Base-by-base conservation (phyloP, 2,113 vertebrate species). In the Hypocryptadius cinnamomeus region DNA sequence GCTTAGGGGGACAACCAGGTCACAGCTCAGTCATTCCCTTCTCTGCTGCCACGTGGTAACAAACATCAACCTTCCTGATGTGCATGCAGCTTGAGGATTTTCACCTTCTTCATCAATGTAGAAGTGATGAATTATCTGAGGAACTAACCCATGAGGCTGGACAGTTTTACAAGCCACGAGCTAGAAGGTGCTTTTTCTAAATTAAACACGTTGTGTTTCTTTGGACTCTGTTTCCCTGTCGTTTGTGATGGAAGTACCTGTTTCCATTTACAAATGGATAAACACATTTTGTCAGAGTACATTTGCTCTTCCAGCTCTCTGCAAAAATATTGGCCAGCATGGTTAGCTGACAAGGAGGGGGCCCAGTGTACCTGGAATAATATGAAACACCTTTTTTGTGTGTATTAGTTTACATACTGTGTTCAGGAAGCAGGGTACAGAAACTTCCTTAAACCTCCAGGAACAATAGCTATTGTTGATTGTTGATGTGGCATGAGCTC, bases 391-490 rank as follows among this genome's bases (percentile, higher is more conserved):
- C 95, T 96, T 91, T 83, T 71, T 95, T 93, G 76, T 91, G n/a
- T 95, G 90, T 94, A 92, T 95, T 97, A 95, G 94, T 95, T 97
- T 89, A 95, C 77, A 94, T 97, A 97, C 97, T 92, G 94, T 94
- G 91, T 81, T 93, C 96, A 98, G 98, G 97, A 98, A 98, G 97
- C 97, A 92, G 93, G 89, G 92, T 53, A 94, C 95, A 97, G 97
- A 97, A 96, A 98, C 97, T 98, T 98, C 98, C 98, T 95, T 96
- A 84, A 90, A 95, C 95, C 89, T 85, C 59, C 90, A 92, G 91
- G 89, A 98, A 98, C 98, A 98, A 98, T 98, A 93, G 94, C 92
- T 94, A 98, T 98, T 98, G 98, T 98, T 94, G 61, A 86, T 44
- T 90, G 80, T 92, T 94, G 95, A 97, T 97, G 97, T 4, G 96